Conservation (phyloP, 1,140 invertebrate species). For the Drosophila navojoa region DNA sequence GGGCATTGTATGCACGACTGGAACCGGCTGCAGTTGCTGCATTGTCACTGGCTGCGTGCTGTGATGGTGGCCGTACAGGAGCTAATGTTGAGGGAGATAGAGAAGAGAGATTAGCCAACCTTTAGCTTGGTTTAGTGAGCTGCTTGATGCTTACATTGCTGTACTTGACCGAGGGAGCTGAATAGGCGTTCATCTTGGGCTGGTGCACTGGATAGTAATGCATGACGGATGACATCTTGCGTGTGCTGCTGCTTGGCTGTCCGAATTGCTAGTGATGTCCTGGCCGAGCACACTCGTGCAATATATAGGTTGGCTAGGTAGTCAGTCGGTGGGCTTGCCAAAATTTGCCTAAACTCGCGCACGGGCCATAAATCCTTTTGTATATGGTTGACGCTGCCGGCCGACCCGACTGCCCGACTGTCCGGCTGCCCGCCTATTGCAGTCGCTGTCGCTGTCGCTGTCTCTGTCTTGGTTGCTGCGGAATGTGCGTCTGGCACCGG, state of each 20-base stretch:
- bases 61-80: slow-evolving; percentile 54
- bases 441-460: slow-evolving; percentile 2
- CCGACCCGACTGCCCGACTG: slow-evolving; percentile 13
- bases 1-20: slow-evolving; percentile 2
- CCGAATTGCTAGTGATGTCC: slow-evolving; percentile 54
- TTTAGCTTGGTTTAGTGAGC: background rate
- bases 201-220: slow-evolving; percentile 80
- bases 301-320: slow-evolving; percentile 68
- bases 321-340: slow-evolving; percentile 21
- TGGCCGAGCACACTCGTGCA: slow-evolving; percentile 23
- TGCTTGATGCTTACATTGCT: slow-evolving; percentile 53
- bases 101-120: background rate
- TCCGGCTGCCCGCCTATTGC: slow-evolving; percentile 19
- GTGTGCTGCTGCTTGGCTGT: slow-evolving; percentile 35
- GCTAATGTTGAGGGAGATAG: slow-evolving; percentile 11
- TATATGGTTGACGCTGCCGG: slow-evolving; percentile 12
- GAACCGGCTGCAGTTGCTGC: background rate
- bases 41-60: slow-evolving; percentile 13
- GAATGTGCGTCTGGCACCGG: slow-evolving; percentile 53
- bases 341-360: slow-evolving; percentile 77
- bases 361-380: slow-evolving; percentile 71
- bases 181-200: slow-evolving; percentile 51
- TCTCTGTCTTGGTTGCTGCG: slow-evolving; percentile 10
- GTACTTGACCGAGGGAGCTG: slow-evolving; percentile 57
- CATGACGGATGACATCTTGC: slow-evolving; percentile 74